Evolutionary conservation across 2,888 invertebrate species (phyloP), one percentile per base, ranked within the genome.

Genomic region (Machimus rusticus): DNA sequence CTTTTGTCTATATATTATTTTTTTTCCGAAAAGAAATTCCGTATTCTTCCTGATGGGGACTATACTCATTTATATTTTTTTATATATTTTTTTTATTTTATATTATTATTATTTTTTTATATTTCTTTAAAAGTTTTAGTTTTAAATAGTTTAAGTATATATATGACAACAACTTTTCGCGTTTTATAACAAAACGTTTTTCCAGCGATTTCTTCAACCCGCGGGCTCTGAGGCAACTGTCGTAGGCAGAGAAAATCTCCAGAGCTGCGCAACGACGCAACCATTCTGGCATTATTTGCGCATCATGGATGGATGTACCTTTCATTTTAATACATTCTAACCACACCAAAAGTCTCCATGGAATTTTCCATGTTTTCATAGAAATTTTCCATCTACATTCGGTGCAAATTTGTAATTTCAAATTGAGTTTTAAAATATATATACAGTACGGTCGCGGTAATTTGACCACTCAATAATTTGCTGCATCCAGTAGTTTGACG

Each of bases 191-290:
- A 92, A 92, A 91, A 92, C 92, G 91, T 90, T 90, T 89, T 90
- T 91, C 92, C 91, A 92, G 91, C 92, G 93, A 91, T 93, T 93
- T 92, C 92, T 93, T 92, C 93, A 91, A 92, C 92, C 92, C 92
- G 93, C 92, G 92, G 92, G 92, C 93, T 93, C 92, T 92, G 92
- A 92, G 92, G 92, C 93, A 92, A 93, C 93, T 93, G 92, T 89
- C 89, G 90, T 90, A 90, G 89, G 89, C 89, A 88, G 88, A 89
- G 88, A 89, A 89, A 89, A 89, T 89, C 89, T 82, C 77, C 74
- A 81, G 46, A 74, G 88, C 81, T 88, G 88, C 88, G 87, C 89
- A 87, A 86, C 87, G 81, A 86, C 85, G 85, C 85, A 74, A 39
- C 74, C 85, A 74, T 74, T 74, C 51, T 46, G 28, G 16, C 16